Evolutionary conservation across 2,113 vertebrate species (phyloP).

Genomic region (Dromaius novaehollandiae): DNA sequence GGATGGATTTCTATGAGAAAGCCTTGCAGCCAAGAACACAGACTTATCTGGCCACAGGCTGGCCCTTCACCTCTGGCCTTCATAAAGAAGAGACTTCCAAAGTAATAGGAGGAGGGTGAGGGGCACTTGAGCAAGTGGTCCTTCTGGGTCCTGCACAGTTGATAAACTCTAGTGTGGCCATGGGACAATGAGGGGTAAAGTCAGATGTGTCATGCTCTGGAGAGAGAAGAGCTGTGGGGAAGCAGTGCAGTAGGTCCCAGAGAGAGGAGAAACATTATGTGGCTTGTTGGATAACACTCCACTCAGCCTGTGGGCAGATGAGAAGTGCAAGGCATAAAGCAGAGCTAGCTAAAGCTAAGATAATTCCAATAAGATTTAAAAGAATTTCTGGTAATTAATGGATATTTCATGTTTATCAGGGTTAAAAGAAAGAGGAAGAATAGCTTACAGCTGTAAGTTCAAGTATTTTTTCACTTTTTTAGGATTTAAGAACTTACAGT

Average conservation of each 20-base stretch:
- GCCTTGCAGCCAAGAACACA: accelerated
- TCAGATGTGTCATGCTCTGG: accelerated
- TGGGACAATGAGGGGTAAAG: not conserved
- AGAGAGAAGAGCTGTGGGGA: not conserved
- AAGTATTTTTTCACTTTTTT: not conserved
- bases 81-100: not conserved
- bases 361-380: conserved; percentile 31
- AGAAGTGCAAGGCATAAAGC: not conserved
- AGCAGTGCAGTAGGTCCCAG: not conserved
- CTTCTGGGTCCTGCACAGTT: not conserved
- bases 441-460: not conserved
- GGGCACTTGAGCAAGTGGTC: not conserved
- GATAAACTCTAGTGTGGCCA: not conserved
- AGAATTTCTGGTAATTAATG: conserved; percentile 27
- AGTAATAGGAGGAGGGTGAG: not conserved
- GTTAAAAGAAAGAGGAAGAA: conserved; percentile 12
- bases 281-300: not conserved
- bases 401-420: conserved; percentile 12
- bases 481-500: not conserved
- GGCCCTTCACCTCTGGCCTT: not conserved
- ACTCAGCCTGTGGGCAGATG: not conserved
- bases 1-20: not conserved
- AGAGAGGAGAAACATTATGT: accelerated
- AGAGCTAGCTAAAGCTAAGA: not conserved
- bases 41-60: not conserved